Percentiles rank a stretch among this genome's conserved stretches.
phyloP scores from a whole-genome alignment of 2,113 vertebrate species.

The Syngnathoides biaculeatus region DNA sequence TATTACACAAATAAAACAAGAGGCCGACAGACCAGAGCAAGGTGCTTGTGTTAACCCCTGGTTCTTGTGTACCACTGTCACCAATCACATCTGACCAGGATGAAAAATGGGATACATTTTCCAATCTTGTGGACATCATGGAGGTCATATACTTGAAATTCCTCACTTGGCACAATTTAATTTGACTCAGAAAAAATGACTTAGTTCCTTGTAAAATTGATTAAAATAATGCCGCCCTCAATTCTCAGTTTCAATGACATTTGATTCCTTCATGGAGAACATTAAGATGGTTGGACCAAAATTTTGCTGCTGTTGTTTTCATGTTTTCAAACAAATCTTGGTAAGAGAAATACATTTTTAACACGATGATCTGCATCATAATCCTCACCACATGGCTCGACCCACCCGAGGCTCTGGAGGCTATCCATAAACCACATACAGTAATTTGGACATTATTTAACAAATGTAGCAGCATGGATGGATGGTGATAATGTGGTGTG shows the following conservation, averaged over 20 bases:
- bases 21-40: constrained; percentile 33
- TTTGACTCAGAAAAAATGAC: too few relatives aligned
- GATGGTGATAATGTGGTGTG: too few relatives aligned
- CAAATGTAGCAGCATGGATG: too few relatives aligned
- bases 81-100: constrained; percentile 19
- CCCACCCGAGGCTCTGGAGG: neutral
- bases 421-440: neutral
- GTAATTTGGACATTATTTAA: too few relatives aligned
- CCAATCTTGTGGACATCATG: constrained; percentile 21
- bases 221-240: neutral
- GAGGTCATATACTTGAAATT: constrained; percentile 11
- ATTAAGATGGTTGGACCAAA: neutral
- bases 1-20: constrained; percentile 70
- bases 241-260: neutral
- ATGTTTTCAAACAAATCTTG: neutral
- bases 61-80: constrained; percentile 13
- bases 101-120: constrained; percentile 45
- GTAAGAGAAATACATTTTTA: neutral
- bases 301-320: neutral
- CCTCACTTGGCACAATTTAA: neutral
- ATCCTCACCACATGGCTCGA: neutral
- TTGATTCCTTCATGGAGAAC: neutral
- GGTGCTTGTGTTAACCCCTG: constrained; percentile 16
- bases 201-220: neutral
- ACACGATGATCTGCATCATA: neutral